Conservation (phyloP, 2,113 vertebrate genomes). For the Malurus alboscapulatus region DNA sequence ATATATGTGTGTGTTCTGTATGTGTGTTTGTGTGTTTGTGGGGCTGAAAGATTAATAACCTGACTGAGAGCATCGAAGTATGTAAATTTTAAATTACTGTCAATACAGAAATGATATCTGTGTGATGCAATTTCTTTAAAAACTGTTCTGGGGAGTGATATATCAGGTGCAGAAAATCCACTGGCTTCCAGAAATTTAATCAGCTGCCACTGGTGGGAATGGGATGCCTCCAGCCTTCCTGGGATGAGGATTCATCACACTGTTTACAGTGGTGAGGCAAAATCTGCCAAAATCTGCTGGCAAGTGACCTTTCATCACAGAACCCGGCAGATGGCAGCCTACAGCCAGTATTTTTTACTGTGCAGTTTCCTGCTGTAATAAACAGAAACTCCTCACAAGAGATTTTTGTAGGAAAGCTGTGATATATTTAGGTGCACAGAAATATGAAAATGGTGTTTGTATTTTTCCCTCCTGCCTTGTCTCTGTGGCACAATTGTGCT, state of each 20-base stretch:
- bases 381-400: background rate
- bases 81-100: background rate
- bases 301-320: background rate
- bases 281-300: background rate
- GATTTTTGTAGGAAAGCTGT: background rate
- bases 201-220: background rate
- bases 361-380: background rate
- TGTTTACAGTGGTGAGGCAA: background rate
- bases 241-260: rapidly evolving
- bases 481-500: background rate
- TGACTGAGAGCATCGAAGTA: background rate
- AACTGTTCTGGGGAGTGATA: background rate
- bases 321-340: constrained; percentile 57
- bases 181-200: background rate
- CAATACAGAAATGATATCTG: background rate
- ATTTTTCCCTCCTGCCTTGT: background rate
- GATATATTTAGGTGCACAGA: background rate
- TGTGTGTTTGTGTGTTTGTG: background rate
- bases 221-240: background rate
- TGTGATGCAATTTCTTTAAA: background rate
- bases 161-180: background rate
- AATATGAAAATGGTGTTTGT: background rate
- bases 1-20: background rate
- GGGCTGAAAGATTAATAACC: constrained; percentile 9
- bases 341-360: background rate